Base-by-base conservation (phyloP, 2,888 invertebrate species). In the Nasonovia ribisnigri region DNA sequence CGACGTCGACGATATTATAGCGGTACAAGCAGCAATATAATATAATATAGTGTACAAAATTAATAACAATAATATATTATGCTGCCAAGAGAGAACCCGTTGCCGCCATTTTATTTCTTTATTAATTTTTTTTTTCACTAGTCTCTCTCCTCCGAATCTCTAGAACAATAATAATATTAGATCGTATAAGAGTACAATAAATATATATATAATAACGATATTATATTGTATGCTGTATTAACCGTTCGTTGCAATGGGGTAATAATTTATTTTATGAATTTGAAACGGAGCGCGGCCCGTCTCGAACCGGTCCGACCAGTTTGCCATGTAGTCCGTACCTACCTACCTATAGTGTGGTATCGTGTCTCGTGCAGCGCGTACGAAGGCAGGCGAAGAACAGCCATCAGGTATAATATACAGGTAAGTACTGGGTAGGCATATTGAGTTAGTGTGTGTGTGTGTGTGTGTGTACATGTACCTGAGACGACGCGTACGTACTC, bases 281-380 rank as follows among this genome's bases (percentile, higher is more conserved):
- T 89, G 84, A 89, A 88, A 88, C 92, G 20, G 48, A 54, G 54
- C 91, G n/a, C 54, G 84, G 84, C 67, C 84, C 54, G 54, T 51
- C 92, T 43, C 84, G 88, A 89, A 92, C 92, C 92, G 92, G 92
- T 92, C 92, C 92, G 88, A 92, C 92, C 92, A 89, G 92, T 92
- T 92, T 60, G 88, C 92, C 88, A 6, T 4, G 42, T 67, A 43
- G 88, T 51, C 36, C 48, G 87, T 54, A 54, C 20, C 51, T 51
- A 51, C n/a, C n/a, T 51, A 51, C 46, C 51, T 51, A 51, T 51
- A 51, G 57, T 67, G 5, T 67, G 29, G n/a, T 77, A 77, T 77
- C 77, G 77, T 77, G 77, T 77, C 77, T 77, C 20, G 36, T 77
- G 36, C 77, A 36, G 36, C 77, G n/a, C n/a, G 67, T 67, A 67